These are phyloP conservation scores for Antheraea pernyi DNA, from an alignment of 1,140 invertebrate species.

Conservation along the genomic window DNA sequence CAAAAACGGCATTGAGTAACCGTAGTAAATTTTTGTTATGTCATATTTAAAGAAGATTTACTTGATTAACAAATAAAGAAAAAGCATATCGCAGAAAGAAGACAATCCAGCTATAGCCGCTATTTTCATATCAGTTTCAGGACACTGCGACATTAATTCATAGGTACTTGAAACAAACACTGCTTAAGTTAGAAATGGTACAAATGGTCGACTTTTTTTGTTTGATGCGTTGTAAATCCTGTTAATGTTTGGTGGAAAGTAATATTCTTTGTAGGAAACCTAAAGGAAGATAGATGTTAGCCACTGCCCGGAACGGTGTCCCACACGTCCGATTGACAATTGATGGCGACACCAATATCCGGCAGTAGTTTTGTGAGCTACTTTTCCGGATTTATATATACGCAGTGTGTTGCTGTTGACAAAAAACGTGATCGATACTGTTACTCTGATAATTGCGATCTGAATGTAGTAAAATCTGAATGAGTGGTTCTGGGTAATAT, in stretches of 20 bases:
- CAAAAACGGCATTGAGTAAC: too few species aligned
- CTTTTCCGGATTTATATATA: constrained; percentile 15
- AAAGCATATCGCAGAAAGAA: too few species aligned
- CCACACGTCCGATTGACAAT: constrained; percentile 17
- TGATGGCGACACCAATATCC: constrained; percentile 23
- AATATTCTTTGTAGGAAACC: not conserved
- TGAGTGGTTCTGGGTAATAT: too few species aligned
- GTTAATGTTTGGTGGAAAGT: not conserved
- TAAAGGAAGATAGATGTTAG: not conserved
- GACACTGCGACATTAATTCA: too few species aligned
- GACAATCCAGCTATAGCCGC: too few species aligned
- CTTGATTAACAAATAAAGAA: too few species aligned
- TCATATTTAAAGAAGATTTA: too few species aligned
- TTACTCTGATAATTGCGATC: not conserved
- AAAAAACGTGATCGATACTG: not conserved
- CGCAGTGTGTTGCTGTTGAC: not conserved
- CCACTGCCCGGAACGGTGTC: not conserved
- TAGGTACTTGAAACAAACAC: too few species aligned
- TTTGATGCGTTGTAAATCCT: not conserved
- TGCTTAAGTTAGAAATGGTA: too few species aligned
- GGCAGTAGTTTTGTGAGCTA: constrained; percentile 4
- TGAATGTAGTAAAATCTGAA: too few species aligned
- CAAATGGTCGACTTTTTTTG: not conserved
- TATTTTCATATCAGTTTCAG: too few species aligned
- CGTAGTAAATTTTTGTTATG: too few species aligned